phyloP scores from a whole-genome alignment of 2,888 invertebrate species.

The Caenorhabditis auriculariae region DNA sequence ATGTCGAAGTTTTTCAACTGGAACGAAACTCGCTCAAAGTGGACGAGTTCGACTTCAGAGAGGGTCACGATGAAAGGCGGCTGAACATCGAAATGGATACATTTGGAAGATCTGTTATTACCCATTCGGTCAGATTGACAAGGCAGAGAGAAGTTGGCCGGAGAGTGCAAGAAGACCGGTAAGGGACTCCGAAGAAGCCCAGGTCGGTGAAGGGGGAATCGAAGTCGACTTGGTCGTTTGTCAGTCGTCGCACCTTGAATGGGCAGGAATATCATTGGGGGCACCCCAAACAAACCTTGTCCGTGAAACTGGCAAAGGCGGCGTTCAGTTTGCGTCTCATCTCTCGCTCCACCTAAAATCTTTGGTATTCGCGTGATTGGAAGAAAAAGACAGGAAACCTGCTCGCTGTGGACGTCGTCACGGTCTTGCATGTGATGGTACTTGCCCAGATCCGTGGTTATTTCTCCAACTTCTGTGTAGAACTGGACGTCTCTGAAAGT shows the following conservation, averaged over 20 bases:
- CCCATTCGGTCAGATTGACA: slow-evolving; percentile 94
- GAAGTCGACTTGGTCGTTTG: slow-evolving; percentile 95
- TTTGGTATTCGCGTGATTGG: neutral
- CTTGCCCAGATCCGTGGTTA: slow-evolving; percentile 97
- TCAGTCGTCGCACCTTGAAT: slow-evolving; percentile 75
- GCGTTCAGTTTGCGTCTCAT: slow-evolving; percentile 92
- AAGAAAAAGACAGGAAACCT: slow-evolving; percentile 66
- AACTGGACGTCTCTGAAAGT: slow-evolving; percentile 73
- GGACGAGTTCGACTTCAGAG: slow-evolving; percentile 87
- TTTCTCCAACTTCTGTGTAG: slow-evolving; percentile 99
- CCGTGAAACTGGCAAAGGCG: slow-evolving; percentile 97
- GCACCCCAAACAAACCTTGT: slow-evolving; percentile 74
- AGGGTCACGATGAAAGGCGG: slow-evolving; percentile 97
- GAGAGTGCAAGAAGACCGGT: slow-evolving; percentile 72
- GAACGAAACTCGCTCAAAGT: slow-evolving; percentile 98
- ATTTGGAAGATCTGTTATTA: slow-evolving; percentile 12
- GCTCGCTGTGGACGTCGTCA: slow-evolving; percentile 96
- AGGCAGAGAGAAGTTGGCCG: slow-evolving; percentile 97
- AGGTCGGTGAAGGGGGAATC: slow-evolving; percentile 97
- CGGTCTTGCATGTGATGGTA: slow-evolving; percentile 99
- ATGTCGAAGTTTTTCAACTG: slow-evolving; percentile 99
- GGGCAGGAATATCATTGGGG: neutral
- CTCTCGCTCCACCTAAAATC: slow-evolving; percentile 80
- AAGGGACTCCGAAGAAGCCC: slow-evolving; percentile 96
- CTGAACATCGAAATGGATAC: slow-evolving; percentile 62